Evolutionary conservation across 2,888 invertebrate genomes (phyloP).

Genomic region (Drosophila flavopinicola): DNA sequence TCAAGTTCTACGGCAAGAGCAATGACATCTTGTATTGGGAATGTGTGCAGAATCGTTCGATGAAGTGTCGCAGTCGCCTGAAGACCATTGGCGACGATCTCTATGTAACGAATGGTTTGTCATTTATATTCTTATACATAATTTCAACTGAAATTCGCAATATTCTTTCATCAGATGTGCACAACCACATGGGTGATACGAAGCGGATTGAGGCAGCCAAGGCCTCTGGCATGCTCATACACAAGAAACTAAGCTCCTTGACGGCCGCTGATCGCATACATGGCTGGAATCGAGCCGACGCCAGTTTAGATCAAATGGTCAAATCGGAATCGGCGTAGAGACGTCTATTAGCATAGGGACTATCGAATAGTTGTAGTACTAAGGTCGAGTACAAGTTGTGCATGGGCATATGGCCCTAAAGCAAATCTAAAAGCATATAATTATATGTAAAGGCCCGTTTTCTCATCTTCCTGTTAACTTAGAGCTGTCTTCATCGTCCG

Average conservation of each 20-base stretch:
- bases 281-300: slow-evolving; percentile 45
- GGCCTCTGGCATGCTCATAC: slow-evolving; percentile 81
- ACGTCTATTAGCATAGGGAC: too few species aligned
- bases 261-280: slow-evolving; percentile 67
- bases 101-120: slow-evolving; percentile 83
- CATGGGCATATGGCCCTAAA: neutral
- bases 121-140: neutral
- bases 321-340: slow-evolving; percentile 31
- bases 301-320: slow-evolving; percentile 21
- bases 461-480: too few species aligned
- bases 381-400: slow-evolving; percentile 13
- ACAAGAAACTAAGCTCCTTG: slow-evolving; percentile 79
- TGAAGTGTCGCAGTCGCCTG: slow-evolving; percentile 83
- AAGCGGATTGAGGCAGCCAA: slow-evolving; percentile 81
- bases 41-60: slow-evolving; percentile 84
- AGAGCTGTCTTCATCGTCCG: too few species aligned
- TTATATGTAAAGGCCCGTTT: too few species aligned
- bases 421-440: slow-evolving; percentile 6
- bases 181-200: slow-evolving; percentile 82
- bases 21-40: slow-evolving; percentile 84
- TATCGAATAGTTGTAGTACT: slow-evolving; percentile 18
- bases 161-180: slow-evolving; percentile 82
- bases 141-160: too few species aligned
- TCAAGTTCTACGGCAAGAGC: slow-evolving; percentile 82
- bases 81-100: slow-evolving; percentile 84